These are phyloP conservation scores for Drosophila funebris DNA, from an alignment of 1,140 invertebrate species.

Conservation along the genomic window DNA sequence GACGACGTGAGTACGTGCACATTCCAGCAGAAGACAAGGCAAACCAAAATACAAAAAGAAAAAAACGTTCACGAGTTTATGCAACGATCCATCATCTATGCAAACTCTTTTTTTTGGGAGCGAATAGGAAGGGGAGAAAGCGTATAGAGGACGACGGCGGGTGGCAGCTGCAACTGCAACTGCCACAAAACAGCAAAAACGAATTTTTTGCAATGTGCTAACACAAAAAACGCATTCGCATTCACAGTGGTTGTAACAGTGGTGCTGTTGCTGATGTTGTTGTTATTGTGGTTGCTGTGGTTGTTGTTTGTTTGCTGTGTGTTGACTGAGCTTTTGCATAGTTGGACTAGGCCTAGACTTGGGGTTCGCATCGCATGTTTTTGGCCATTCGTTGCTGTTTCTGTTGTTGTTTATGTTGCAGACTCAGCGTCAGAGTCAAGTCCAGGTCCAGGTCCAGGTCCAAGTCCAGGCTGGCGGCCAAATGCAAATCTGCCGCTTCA, in stretches of 20 bases:
- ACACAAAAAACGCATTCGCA: constrained; percentile 79
- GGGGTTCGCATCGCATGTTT: constrained; percentile 67
- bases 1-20: constrained; percentile 43
- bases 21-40: constrained; percentile 15
- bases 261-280: constrained; percentile 19
- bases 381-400: constrained; percentile 62
- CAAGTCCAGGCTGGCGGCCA: constrained; percentile 61
- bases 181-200: constrained; percentile 35
- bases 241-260: constrained; percentile 31
- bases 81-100: constrained; percentile 72
- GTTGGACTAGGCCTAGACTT: constrained; percentile 16
- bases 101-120: neutral
- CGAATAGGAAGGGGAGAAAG: neutral
- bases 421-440: constrained; percentile 23
- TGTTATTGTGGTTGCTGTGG: constrained; percentile 16
- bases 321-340: constrained; percentile 41
- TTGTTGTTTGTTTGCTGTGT: constrained; percentile 22
- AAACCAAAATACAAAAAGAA: too few species aligned
- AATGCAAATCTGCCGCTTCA: constrained; percentile 64
- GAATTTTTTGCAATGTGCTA: constrained; percentile 55
- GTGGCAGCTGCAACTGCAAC: constrained; percentile 45
- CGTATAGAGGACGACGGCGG: constrained; percentile 22
- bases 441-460: constrained; percentile 45
- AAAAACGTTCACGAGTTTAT: constrained; percentile 55
- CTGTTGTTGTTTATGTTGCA: constrained; percentile 15